Conservation (phyloP, 2,888 invertebrate species). For the Acleris literana region DNA sequence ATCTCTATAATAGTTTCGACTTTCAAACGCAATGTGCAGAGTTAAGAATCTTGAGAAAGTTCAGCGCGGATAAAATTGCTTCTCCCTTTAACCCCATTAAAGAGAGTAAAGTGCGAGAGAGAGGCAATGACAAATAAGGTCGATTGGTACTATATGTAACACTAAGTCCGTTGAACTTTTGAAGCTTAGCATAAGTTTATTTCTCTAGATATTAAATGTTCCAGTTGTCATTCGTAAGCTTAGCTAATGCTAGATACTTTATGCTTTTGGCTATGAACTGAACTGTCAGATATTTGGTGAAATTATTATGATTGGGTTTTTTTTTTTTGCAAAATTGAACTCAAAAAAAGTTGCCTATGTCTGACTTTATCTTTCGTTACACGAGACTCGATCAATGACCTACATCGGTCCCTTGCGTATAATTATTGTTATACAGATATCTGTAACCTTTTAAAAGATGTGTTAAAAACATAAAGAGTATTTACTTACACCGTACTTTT, state of each 20-base stretch:
- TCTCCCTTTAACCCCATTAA: background rate
- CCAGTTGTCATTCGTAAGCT: constrained; percentile 2
- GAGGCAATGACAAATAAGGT: background rate
- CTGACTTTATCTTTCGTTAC: background rate
- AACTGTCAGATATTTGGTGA: background rate
- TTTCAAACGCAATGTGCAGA: background rate
- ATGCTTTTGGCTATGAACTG: background rate
- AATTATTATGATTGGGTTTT: background rate
- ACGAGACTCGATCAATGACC: background rate
- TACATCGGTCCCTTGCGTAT: too few relatives aligned
- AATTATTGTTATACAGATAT: too few relatives aligned
- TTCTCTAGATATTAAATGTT: constrained; percentile 11
- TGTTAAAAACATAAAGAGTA: too few relatives aligned
- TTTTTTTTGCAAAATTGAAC: background rate
- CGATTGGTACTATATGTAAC: constrained; percentile 52
- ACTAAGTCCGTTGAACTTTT: constrained; percentile 65
- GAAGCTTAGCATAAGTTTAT: constrained; percentile 51
- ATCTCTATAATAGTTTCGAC: background rate
- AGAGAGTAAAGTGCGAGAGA: background rate
- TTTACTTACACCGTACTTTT: too few relatives aligned
- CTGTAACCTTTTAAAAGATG: too few relatives aligned
- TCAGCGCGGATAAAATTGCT: background rate
- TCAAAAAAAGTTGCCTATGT: background rate
- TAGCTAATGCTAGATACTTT: background rate
- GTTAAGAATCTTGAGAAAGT: background rate